phyloP scores from a whole-genome alignment of 2,113 vertebrate species.

The Crotalus viridis region DNA sequence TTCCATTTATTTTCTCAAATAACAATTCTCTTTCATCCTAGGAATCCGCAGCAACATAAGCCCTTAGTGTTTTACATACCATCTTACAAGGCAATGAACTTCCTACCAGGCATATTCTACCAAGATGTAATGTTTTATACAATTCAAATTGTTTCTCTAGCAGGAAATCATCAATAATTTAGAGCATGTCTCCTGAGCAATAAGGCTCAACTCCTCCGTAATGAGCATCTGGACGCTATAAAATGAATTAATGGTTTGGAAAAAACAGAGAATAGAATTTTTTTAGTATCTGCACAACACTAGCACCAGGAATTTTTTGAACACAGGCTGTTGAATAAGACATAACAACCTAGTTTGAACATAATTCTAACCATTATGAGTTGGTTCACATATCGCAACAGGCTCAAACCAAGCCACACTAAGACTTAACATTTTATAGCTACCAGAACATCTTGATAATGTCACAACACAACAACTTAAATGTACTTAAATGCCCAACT shows the following conservation, averaged over 20 bases:
- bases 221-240: neutral
- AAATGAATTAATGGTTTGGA: conserved; percentile 5
- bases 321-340: neutral
- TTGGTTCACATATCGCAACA: neutral
- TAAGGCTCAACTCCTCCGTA: conserved; percentile 13
- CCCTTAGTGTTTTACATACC: neutral
- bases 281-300: neutral
- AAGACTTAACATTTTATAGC: neutral
- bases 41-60: neutral
- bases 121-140: conserved; percentile 15
- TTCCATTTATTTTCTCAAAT: neutral
- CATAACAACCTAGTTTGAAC: neutral
- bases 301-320: neutral
- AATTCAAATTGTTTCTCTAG: conserved; percentile 27
- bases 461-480: neutral
- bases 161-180: conserved; percentile 37
- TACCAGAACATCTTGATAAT: neutral
- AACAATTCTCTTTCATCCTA: neutral
- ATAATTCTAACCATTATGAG: neutral
- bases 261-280: neutral
- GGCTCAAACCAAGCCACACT: neutral
- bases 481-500: neutral
- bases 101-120: conserved; percentile 8
- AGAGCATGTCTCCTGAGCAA: conserved; percentile 32
- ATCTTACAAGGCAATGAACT: conserved; percentile 12